Base-by-base conservation (phyloP, 92 coral and sea anemone species). In the Desmophyllum pertusum region DNA sequence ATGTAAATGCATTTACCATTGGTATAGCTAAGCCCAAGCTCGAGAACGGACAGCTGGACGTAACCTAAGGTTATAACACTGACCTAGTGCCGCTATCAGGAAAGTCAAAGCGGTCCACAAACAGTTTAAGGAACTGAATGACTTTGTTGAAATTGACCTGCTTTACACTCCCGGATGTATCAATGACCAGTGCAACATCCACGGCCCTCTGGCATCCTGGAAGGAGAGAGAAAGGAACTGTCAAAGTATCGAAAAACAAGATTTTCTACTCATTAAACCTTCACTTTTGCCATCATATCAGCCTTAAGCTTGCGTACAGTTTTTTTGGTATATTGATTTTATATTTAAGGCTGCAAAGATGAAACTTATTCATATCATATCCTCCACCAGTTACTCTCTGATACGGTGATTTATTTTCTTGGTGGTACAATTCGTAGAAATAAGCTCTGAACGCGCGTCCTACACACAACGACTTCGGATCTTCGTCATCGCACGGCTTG, bases 41-140 rank as follows among this genome's bases (percentile, higher is more conserved):
- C n/a, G n/a, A n/a, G n/a, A n/a, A n/a, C n/a, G n/a, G n/a, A n/a
- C n/a, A n/a, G n/a, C n/a, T n/a, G n/a, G n/a, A 17, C 42, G 7
- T 4, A 36, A 23, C 23, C 31, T 21, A 0, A 39, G 21, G 1
- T 6, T 15, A 6, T 33, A 19, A 31, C 15, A 40, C 70, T 70
- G 42, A 72, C 86, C 86, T 75, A 30, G 87, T 74, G 3, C 75
- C 64, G 6, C 81, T 84, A 17, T 74, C 63, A 6, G 90, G 85
- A 30, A 89, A 80, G 80, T 89, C 87, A 48, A 89, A 89, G 62
- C 89, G 89, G 6, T 89, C 89, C 51, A 89, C 77, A 23, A 89
- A 85, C 10, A 65, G 66, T 39, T 85, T 86, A 6, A 82, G 62
- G 35, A 89, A 89, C 13, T 65, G 63, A 19, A 73, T 79, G 35